Conservation (phyloP, 2,888 invertebrate genomes). For the Xestia rhomboidea region DNA sequence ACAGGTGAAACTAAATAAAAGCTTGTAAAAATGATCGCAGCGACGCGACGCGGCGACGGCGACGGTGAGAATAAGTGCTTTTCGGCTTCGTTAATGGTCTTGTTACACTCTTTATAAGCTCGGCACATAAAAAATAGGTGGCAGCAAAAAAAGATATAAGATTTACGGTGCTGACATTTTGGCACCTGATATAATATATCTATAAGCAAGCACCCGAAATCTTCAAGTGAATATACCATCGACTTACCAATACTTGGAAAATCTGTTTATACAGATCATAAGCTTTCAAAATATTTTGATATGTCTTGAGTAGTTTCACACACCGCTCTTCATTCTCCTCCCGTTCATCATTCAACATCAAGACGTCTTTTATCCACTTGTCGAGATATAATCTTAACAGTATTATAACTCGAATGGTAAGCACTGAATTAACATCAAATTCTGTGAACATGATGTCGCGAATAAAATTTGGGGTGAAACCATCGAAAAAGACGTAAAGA, state of each 20-base stretch:
- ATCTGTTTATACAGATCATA: constrained; percentile 37
- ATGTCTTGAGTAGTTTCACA: constrained; percentile 15
- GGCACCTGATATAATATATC: too few relatives aligned
- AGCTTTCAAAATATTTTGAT: constrained; percentile 41
- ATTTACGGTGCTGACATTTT: too few relatives aligned
- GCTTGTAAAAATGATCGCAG: too few relatives aligned
- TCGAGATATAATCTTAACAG: constrained; percentile 14
- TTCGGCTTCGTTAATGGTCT: too few relatives aligned
- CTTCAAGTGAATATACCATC: too few relatives aligned
- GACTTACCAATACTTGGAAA: constrained; percentile 54
- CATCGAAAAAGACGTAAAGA: neutral
- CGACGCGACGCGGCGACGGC: too few relatives aligned
- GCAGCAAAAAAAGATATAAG: too few relatives aligned
- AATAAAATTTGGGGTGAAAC: neutral
- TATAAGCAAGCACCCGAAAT: too few relatives aligned
- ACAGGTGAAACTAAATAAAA: too few relatives aligned
- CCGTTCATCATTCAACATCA: neutral
- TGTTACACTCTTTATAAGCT: too few relatives aligned
- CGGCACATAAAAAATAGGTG: too few relatives aligned
- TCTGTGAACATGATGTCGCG: neutral
- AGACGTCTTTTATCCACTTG: constrained; percentile 2
- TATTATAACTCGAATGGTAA: constrained; percentile 17
- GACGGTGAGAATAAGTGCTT: too few relatives aligned
- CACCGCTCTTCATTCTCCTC: constrained; percentile 11
- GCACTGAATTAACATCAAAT: constrained; percentile 2